phyloP scores from a whole-genome alignment of 30 jellyfish, hydroid and myxozoan genomes.

The Aurelia aurita region DNA sequence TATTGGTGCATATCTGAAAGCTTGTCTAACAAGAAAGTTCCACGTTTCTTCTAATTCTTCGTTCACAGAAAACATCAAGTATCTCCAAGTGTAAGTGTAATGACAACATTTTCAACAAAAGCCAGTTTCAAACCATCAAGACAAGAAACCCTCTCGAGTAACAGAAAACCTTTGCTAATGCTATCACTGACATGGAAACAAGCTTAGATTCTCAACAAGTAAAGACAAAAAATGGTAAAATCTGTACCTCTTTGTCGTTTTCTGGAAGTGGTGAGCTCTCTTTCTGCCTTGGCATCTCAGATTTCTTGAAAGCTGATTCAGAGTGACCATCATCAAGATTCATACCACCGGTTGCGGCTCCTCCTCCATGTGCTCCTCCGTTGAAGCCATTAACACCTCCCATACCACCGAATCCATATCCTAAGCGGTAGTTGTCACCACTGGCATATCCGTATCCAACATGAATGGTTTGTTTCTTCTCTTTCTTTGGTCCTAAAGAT shows the following conservation, averaged over 20 bases:
- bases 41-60: too few relatives aligned
- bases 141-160: too few relatives aligned
- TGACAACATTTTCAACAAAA: too few relatives aligned
- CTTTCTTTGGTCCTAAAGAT: slow-evolving; percentile 26
- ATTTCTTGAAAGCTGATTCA: slow-evolving; percentile 35
- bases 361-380: slow-evolving; percentile 65
- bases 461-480: slow-evolving; percentile 97
- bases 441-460: slow-evolving; percentile 99
- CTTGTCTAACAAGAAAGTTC: too few relatives aligned
- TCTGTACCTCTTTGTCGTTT: slow-evolving; percentile 37
- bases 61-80: too few relatives aligned
- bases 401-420: slow-evolving; percentile 99
- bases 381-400: slow-evolving; percentile 98
- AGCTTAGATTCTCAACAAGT: too few relatives aligned
- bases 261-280: slow-evolving; percentile 58
- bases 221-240: too few relatives aligned
- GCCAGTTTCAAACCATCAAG: too few relatives aligned
- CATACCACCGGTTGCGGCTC: slow-evolving; percentile 3
- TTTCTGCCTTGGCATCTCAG: slow-evolving; percentile 50
- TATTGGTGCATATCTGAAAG: too few relatives aligned
- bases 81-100: too few relatives aligned
- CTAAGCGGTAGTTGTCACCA: slow-evolving; percentile 98
- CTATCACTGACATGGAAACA: too few relatives aligned
- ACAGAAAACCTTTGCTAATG: too few relatives aligned
- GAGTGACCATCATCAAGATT: slow-evolving; percentile 55